Evolutionary conservation across 2,888 invertebrate genomes (phyloP), one percentile per base, ranked within the genome.

Genomic region (Carpatolechia fugitivella): DNA sequence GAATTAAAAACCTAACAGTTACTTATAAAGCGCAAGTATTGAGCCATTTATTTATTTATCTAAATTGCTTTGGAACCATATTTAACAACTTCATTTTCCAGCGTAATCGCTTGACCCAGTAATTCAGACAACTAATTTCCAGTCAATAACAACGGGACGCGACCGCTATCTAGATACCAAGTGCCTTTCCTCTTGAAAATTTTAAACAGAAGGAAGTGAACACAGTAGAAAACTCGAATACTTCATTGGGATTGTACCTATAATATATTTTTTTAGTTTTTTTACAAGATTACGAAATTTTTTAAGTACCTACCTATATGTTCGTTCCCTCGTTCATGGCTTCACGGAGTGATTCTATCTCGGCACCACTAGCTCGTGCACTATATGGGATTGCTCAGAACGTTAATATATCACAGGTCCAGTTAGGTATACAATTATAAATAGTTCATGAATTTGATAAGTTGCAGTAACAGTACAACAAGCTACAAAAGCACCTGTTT

Each of bases 91-190:
- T 55, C 53, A 65, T 66, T 63, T 61, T 48, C 52, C 16, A 50
- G 33, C 60, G 61, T 60, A 69, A 67, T 64, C 53, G 58, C 57
- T 58, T 67, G 66, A 66, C 67, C 68, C 53, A 70, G 59, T 68
- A 64, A 65, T 62, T 66, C 53, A 54, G 58, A 58, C 60, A 60
- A 62, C 65, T 69, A 66, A 74, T 73, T 70, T 62, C 41, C 52
- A 58, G 40, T 49, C 60, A 60, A 60, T 60, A 61, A 59, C 62
- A 60, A 13, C 24, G 24, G 44, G 44, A 44, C n/a, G 44, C n/a
- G 24, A 24, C 13, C 13, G 5, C 10, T 24, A 41, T 18, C 20
- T 18, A 40, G 16, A 10, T 40, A 36, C 16, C 11, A 1, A 2
- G 11, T 29, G 14, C 29, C 20, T 44, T 24, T 14, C 20, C 20